Base-by-base conservation (phyloP, 2,888 invertebrate genomes). In the Lacanobia oleracea region DNA sequence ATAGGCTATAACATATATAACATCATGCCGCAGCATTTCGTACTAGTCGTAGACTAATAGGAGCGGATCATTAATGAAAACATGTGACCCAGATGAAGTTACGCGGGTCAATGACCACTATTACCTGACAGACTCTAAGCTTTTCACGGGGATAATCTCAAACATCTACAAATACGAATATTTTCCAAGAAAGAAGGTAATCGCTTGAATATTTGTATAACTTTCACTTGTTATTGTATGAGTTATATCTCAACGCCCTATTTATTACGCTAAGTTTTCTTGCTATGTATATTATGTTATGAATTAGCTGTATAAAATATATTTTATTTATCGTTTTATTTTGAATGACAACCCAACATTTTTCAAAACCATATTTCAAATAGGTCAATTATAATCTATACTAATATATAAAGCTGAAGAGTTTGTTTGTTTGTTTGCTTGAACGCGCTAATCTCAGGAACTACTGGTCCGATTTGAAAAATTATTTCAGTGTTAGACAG, bases 181-280 rank as follows among this genome's bases (percentile, higher is more conserved):
- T 48, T 16, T 21, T 18, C n/a, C 8, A 23, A 48, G 14, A 66
- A 33, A 56, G 33, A 56, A 37, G 56, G 56, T 56, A 56, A 56
- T 56, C 56, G 56, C 33, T n/a, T 56, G 56, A 56, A 56, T 56
- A 56, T 56, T 56, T 37, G 56, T 56, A 56, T 56, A 56, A 56
- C 56, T 56, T 56, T 37, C 56, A 56, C 56, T 56, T 56, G 56
- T n/a, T 56, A 56, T 37, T 56, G 56, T 56, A 56, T 56, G 33
- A 33, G 33, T 33, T 33, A 33, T 33, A 33, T 27, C 1, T 27
- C 3, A 56, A 56, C 56, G 56, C 33, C n/a, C 18, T 56, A 37
- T 56, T 56, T 56, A 56, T 56, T 56, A 37, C n/a, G 37, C n/a
- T 37, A n/a, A 27, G 27, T 23, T 16, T 56, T 33, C 56, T 56